phyloP scores from a whole-genome alignment of 1,140 invertebrate genomes.

The Zaprionus kolodkinae region DNA sequence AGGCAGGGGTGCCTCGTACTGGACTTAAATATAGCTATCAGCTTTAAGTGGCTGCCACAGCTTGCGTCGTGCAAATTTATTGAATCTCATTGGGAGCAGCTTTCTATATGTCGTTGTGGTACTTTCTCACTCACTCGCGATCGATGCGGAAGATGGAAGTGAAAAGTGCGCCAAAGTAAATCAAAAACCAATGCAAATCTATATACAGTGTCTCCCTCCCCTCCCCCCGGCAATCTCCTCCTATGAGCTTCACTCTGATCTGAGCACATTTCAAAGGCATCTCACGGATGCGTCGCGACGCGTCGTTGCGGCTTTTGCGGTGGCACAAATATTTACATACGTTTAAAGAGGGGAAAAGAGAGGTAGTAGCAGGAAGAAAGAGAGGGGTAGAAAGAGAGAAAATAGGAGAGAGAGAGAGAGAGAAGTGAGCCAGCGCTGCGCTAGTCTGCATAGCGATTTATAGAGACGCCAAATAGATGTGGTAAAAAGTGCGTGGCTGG shows the following conservation, averaged over 20 bases:
- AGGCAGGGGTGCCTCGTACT: slow-evolving; percentile 6
- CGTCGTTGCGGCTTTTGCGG: slow-evolving; percentile 69
- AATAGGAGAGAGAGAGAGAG: neutral
- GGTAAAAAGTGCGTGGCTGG: slow-evolving; percentile 46
- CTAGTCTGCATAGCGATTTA: slow-evolving; percentile 40
- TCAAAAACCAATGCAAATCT: slow-evolving; percentile 45
- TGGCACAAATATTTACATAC: slow-evolving; percentile 71
- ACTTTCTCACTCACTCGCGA: slow-evolving; percentile 31
- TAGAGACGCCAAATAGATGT: slow-evolving; percentile 33
- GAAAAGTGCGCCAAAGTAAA: slow-evolving; percentile 59
- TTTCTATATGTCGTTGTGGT: slow-evolving; percentile 60
- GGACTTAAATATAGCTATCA: slow-evolving; percentile 82
- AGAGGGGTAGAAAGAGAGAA: neutral
- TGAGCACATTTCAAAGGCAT: slow-evolving; percentile 77
- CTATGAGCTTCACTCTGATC: slow-evolving; percentile 15
- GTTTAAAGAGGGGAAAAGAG: neutral
- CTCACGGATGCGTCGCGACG: slow-evolving; percentile 67
- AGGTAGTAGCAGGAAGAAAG: neutral
- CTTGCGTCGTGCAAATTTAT: slow-evolving; percentile 65
- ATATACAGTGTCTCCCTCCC: slow-evolving; percentile 6
- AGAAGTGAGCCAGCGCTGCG: neutral
- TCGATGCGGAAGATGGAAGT: slow-evolving; percentile 77
- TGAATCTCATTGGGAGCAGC: slow-evolving; percentile 78
- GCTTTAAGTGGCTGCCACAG: slow-evolving; percentile 75
- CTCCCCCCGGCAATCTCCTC: too few species aligned